These are phyloP conservation scores for Himalopsyche anomala DNA, from an alignment of 2,888 invertebrate species.

Conservation along the genomic window DNA sequence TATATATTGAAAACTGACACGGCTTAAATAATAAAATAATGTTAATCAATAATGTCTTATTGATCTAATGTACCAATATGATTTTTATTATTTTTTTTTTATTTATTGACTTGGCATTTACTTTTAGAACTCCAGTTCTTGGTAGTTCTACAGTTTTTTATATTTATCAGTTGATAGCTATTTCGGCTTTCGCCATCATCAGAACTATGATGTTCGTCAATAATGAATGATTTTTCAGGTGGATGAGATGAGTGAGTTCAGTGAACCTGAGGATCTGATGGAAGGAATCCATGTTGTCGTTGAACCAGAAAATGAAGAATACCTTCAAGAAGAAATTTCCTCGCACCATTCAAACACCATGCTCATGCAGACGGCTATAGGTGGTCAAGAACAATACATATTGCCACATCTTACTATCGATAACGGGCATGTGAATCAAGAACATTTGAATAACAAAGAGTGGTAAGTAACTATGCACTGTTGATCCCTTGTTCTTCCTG, in stretches of 20 bases:
- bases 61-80: too few relatives aligned
- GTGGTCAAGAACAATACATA: conserved; percentile 68
- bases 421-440: conserved; percentile 73
- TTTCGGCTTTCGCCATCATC: too few relatives aligned
- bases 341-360: conserved; percentile 69
- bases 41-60: too few relatives aligned
- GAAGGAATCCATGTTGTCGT: conserved; percentile 89
- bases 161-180: too few relatives aligned
- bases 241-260: conserved; percentile 85
- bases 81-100: too few relatives aligned
- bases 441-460: conserved; percentile 67
- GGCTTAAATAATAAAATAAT: too few relatives aligned
- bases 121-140: too few relatives aligned
- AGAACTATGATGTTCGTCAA: not conserved
- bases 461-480: conserved; percentile 57
- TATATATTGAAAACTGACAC: too few relatives aligned
- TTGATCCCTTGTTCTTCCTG: not conserved
- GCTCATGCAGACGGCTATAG: conserved; percentile 54
- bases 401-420: conserved; percentile 74
- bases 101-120: too few relatives aligned
- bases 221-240: conserved; percentile 67
- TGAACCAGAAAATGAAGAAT: conserved; percentile 73
- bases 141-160: too few relatives aligned
- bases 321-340: conserved; percentile 63
- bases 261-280: conserved; percentile 91